Evolutionary conservation across 2,888 invertebrate genomes (phyloP), one percentile per base, ranked within the genome.

Genomic region (Drosophila aldrichi): DNA sequence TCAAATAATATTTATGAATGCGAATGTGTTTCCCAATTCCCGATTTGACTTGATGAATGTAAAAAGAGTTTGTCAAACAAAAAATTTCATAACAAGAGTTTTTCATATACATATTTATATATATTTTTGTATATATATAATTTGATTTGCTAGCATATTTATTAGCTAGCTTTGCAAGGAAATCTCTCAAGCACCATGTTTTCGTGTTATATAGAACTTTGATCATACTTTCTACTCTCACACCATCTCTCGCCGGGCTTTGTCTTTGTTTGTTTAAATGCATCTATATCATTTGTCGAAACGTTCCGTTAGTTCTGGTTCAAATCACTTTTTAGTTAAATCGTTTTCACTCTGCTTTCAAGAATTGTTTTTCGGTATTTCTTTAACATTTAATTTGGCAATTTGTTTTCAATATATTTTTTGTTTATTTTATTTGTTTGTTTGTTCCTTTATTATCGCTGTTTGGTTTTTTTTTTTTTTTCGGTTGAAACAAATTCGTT

Each of bases 401-500:
- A 79, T 68, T 84, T 67, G 65, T 59, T 78, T 83, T 72, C 36
- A 10, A 38, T 38, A 54, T 54, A 36, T 51, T 22, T 14, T 38
- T 5, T 36, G 7, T 34, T 5, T 38, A 12, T 36, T 12, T 36
- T 51, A 38, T 62, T 71, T 59, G 56, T 51, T 80, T 69, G 43
- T 73, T 73, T 58, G 36, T 69, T 77, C 63, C 59, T 48, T 65
- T 68, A 65, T 74, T 79, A 70, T 81, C 78, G 79, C 73, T 73
- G 74, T 78, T 79, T 57, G 48, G 55, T 61, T 68, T 29, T 44
- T 16, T n/a, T 8, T 25, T 16, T 46, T 48, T 70, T 70, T 70
- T 73, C 46, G 60, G 66, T 70, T 74, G 74, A 81, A 85, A 84
- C 82, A 84, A 84, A 84, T 84, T 84, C 84, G 88, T 84, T 71